phyloP scores from a whole-genome alignment of 2,113 vertebrate species.

The Barbus barbus region DNA sequence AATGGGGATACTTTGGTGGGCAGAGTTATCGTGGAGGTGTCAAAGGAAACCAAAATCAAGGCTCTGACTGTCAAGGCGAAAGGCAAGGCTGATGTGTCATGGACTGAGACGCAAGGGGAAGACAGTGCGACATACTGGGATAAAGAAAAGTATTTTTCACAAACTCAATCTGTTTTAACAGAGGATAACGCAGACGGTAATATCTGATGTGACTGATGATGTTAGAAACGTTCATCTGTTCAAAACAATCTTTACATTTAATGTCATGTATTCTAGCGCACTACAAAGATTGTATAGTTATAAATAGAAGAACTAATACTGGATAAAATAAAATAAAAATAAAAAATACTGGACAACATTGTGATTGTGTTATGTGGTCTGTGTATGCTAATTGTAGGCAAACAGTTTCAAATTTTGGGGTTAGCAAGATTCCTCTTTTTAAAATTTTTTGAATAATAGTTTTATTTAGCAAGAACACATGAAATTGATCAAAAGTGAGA shows the following conservation, averaged over 20 bases:
- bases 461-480: too few species aligned
- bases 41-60: slow-evolving; percentile 59
- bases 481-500: neutral
- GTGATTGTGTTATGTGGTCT: too few species aligned
- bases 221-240: neutral
- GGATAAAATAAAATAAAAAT: too few species aligned
- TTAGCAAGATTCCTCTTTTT: too few species aligned
- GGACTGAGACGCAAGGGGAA: slow-evolving; percentile 55
- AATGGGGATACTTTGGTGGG: slow-evolving; percentile 68
- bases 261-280: neutral
- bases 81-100: slow-evolving; percentile 64
- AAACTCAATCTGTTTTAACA: slow-evolving; percentile 59
- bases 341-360: too few species aligned
- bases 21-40: slow-evolving; percentile 63
- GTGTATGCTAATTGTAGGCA: too few species aligned
- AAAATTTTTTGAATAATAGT: too few species aligned
- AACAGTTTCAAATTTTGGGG: neutral
- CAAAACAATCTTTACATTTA: neutral
- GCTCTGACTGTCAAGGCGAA: slow-evolving; percentile 58
- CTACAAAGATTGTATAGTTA: neutral
- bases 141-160: slow-evolving; percentile 65
- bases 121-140: slow-evolving; percentile 43
- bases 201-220: slow-evolving; percentile 5
- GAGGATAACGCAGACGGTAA: slow-evolving; percentile 64
- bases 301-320: too few species aligned